Evolutionary conservation across 2,797 vertebrate species (phyloP).

Genomic region (Uromys caudimaculatus): DNA sequence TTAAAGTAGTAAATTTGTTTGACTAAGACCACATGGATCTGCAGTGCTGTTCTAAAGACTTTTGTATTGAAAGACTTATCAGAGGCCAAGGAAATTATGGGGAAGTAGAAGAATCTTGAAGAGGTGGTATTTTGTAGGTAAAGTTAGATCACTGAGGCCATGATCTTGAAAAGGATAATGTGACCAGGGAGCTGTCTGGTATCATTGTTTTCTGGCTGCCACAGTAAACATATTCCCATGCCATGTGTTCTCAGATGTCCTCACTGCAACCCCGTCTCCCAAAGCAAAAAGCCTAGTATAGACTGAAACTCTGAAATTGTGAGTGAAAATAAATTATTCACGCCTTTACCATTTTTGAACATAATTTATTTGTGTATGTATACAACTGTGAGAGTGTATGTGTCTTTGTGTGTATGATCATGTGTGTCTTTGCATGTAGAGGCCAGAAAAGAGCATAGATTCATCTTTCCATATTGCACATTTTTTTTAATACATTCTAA

Average conservation of each 20-base stretch:
- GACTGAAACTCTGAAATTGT: not conserved
- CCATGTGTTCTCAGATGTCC: rapidly evolving
- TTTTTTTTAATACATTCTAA: not conserved
- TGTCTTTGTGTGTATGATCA: too few species aligned
- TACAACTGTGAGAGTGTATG: not conserved
- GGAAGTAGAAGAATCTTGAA: not conserved
- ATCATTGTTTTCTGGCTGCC: not conserved
- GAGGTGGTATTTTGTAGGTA: not conserved
- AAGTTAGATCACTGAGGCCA: not conserved
- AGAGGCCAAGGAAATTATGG: not conserved
- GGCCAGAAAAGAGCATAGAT: not conserved
- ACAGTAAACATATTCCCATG: not conserved
- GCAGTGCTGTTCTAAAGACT: too few species aligned
- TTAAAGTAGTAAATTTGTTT: not conserved
- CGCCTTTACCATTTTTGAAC: not conserved
- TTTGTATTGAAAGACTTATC: not conserved
- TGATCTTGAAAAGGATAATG: not conserved
- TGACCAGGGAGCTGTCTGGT: too few species aligned
- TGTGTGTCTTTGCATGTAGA: not conserved
- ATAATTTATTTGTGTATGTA: not conserved
- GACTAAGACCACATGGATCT: not conserved
- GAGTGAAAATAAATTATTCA: not conserved
- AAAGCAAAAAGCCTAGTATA: not conserved
- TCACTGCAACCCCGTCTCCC: not conserved
- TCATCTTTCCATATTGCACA: not conserved